Evolutionary conservation across 2,888 invertebrate genomes (phyloP).

Genomic region (Melanophora roralis): DNA sequence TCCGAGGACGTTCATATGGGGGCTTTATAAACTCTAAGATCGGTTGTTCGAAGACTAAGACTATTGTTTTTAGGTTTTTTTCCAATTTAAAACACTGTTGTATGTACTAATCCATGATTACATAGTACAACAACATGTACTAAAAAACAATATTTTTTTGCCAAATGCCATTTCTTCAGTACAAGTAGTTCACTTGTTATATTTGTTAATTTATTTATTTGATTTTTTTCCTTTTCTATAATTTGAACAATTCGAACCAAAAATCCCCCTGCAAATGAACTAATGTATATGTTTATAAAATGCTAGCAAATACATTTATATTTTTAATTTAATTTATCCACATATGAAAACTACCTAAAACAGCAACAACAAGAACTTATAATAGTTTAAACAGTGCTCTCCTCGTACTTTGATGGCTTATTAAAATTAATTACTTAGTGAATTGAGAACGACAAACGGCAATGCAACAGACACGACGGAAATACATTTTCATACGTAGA

Average conservation of each 20-base stretch:
- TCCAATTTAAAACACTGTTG: neutral
- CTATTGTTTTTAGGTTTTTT: neutral
- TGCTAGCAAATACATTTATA: constrained; percentile 17
- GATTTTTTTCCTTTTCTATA: constrained; percentile 19
- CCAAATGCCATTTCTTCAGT: constrained; percentile 22
- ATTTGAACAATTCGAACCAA: constrained; percentile 23
- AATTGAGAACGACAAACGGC: constrained; percentile 55
- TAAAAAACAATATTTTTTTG: neutral
- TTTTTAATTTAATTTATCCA: constrained; percentile 44
- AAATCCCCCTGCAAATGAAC: neutral
- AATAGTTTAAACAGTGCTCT: constrained; percentile 12
- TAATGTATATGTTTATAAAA: neutral
- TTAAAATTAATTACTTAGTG: constrained; percentile 53
- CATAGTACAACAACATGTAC: neutral
- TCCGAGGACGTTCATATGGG: too few relatives aligned
- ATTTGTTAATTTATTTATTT: constrained; percentile 46
- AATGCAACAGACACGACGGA: constrained; percentile 39
- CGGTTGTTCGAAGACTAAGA: too few relatives aligned
- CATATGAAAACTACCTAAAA: neutral
- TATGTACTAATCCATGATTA: neutral
- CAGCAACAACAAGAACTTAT: constrained; percentile 15
- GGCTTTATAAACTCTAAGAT: too few relatives aligned
- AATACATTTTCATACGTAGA: neutral
- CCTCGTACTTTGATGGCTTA: constrained; percentile 31
- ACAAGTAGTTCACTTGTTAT: constrained; percentile 33